A percentile compares a stretch with the other conserved stretches of the same genome.
phyloP scores from a whole-genome alignment of 1,140 invertebrate species.

The Carposina sasakii region DNA sequence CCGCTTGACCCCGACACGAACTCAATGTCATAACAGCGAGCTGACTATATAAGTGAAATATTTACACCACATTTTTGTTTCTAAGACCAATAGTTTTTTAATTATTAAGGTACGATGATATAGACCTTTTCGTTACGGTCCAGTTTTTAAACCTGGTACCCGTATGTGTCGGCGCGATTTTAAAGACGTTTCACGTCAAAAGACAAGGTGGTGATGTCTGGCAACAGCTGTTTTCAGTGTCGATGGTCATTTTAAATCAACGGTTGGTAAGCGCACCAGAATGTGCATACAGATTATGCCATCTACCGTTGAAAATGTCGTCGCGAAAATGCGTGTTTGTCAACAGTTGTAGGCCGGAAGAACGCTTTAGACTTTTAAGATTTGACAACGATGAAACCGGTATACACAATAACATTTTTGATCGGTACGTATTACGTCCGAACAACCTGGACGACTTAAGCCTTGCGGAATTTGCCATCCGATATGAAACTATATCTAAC shows the following conservation, averaged over 20 bases:
- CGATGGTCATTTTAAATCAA: conserved; percentile 23
- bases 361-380: conserved; percentile 23
- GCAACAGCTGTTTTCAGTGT: conserved; percentile 20
- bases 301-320: conserved; percentile 23
- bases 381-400: conserved; percentile 16
- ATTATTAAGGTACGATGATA: too few species aligned
- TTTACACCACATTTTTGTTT: too few species aligned
- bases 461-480: conserved; percentile 18
- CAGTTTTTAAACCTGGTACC: too few species aligned
- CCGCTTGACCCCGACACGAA: too few species aligned
- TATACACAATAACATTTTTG: conserved; percentile 18
- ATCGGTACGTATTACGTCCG: conserved; percentile 13
- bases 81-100: too few species aligned
- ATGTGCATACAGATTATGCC: conserved; percentile 20
- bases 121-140: too few species aligned
- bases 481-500: conserved; percentile 11
- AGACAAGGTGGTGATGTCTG: conserved; percentile 12
- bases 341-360: conserved; percentile 23
- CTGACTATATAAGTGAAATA: too few species aligned
- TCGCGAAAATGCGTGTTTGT: conserved; percentile 27
- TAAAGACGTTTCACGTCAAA: too few species aligned
- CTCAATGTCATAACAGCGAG: too few species aligned
- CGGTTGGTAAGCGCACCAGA: conserved; percentile 21
- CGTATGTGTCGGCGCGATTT: too few species aligned
- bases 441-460: conserved; percentile 19